Evolutionary conservation across 2,797 vertebrate genomes (phyloP), one percentile per base, ranked within the genome.

Genomic region (Fistularia tabacaria): DNA sequence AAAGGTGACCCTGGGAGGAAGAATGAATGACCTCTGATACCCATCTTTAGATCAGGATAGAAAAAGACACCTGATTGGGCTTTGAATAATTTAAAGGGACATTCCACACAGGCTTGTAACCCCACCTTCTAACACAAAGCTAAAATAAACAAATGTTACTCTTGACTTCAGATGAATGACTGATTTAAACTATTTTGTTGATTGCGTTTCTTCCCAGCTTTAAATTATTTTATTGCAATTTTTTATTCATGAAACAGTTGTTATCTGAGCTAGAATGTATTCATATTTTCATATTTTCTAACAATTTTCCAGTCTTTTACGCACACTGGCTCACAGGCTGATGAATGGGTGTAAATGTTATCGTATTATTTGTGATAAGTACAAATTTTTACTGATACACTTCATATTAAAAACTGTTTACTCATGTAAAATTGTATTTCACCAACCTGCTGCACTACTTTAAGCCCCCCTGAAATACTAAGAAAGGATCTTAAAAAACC

Each of bases 11-110:
- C 86, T 91, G 86, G 77, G 76, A 81, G 78, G 75, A 85, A 92
- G 90, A 94, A 93, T 90, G 90, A 90, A 92, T 90, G 91, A 93
- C 90, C 93, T 90, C 87, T 88, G 94, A 96, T 96, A 94, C 89
- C 90, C 87, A 95, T 95, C 94, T 92, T 88, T 87, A 92, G 87
- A 91, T 89, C 82, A 76, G 84, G 85, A 81, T 71, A 91, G 89
- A 87, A 88, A 85, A 82, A 87, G 84, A 87, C 79, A 89, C 85
- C 85, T 88, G 86, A 90, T 87, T 89, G 81, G 87, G 81, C 80
- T 84, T 74, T 53, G 77, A 91, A 92, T 89, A 92, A 92, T 91
- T 93, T 89, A 91, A 85, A 90, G 88, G 90, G 91, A 91, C 87
- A 89, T 89, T 89, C 81, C 79, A 73, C 77, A 77, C 71, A 81